Evolutionary conservation across 2,888 invertebrate genomes (phyloP), one percentile per base, ranked within the genome.

Genomic region (Heterodera filipjevi): DNA sequence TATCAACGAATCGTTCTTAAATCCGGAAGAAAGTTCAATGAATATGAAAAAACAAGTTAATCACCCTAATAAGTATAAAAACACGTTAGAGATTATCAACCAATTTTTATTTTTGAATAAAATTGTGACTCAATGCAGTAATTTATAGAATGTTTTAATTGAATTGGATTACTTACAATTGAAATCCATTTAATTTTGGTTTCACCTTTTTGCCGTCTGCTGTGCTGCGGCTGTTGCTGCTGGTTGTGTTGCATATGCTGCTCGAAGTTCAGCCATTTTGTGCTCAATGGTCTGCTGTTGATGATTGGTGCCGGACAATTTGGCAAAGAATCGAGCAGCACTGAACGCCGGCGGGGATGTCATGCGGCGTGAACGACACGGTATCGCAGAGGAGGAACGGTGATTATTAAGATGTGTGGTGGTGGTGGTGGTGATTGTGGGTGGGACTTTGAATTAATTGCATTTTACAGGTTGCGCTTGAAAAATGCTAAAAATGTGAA

Each of bases 211-310:
- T 59, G 59, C 59, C n/a, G 6, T 59, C 10, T n/a, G 59, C n/a
- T 5, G 27, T 59, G 59, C 10, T n/a, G 59, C 59, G 27, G n/a
- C 59, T 10, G 27, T 19, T 19, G 2, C 22, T 59, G 59, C n/a
- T 27, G 59, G 59, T 59, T 59, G 59, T 59, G 27, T 59, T 59
- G 75, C 22, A 32, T 75, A 75, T 8, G 64, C 75, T 30, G 75
- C 75, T 22, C 75, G 19, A 53, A 75, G 75, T 32, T 75, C 59
- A 0, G 75, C 75, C 53, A 75, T 75, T 22, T 75, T 75, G 39
- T 53, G 59, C 32, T 75, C 75, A 46, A 66, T 66, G 44, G 66
- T 44, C 10, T 75, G 75, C 68, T 75, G 75, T 27, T 75, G 66
- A 30, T 30, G 44, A 32, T 53, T 35, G 33, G 16, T 53, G 39